These are phyloP conservation scores for Aphodius sticticus DNA, from an alignment of 2,888 invertebrate genomes.

Conservation along the genomic window DNA sequence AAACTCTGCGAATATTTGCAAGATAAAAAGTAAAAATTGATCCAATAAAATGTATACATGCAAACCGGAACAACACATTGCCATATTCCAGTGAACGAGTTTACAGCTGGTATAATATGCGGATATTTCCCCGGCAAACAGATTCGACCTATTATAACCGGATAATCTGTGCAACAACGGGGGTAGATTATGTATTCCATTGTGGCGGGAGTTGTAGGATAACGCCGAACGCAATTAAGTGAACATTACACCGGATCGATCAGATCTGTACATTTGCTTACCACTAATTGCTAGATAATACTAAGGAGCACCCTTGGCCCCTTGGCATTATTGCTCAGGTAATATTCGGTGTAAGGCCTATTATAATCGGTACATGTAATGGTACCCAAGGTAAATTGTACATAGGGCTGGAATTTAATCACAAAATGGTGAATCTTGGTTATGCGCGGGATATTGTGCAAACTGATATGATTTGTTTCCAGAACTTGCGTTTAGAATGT, in stretches of 20 bases:
- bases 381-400: not conserved
- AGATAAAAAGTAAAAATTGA: no score
- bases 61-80: no score
- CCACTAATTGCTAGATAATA: conserved; percentile 4
- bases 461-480: not conserved
- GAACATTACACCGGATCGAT: not conserved
- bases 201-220: not conserved
- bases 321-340: not conserved
- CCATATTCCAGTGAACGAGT: not conserved
- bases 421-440: not conserved
- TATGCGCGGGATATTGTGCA: not conserved
- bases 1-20: no score
- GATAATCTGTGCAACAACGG: not conserved
- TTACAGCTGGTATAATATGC: not conserved
- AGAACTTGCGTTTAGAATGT: not conserved
- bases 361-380: not conserved
- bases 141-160: not conserved
- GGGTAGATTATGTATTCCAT: conserved; percentile 4
- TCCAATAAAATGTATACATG: no score
- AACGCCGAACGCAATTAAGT: not conserved
- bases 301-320: not conserved
- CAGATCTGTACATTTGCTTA: not conserved
- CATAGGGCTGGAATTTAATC: not conserved
- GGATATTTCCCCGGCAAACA: not conserved
- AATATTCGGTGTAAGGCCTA: not conserved